These are phyloP conservation scores for Drosophila sturtevanti DNA, from an alignment of 1,140 invertebrate species.

Conservation along the genomic window DNA sequence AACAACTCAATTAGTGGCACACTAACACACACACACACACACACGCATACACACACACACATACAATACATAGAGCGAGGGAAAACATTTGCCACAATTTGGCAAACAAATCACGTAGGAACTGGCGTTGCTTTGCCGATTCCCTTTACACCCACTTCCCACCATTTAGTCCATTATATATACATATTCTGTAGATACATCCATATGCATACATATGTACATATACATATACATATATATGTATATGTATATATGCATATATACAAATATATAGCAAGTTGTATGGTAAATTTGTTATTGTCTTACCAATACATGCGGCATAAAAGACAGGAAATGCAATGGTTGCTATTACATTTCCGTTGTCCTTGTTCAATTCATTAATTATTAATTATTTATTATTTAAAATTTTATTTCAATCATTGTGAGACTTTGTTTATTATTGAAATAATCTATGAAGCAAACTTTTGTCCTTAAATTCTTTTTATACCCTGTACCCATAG, in stretches of 20 bases:
- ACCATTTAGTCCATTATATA: slow-evolving; percentile 6
- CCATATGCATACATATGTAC: background rate
- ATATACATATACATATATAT: background rate
- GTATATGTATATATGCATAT: background rate
- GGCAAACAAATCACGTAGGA: slow-evolving; percentile 76
- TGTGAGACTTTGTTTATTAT: too few species aligned
- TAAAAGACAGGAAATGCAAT: too few species aligned
- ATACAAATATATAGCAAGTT: background rate
- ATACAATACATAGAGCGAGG: background rate
- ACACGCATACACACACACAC: background rate
- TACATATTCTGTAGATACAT: too few species aligned
- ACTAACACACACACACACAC: slow-evolving; percentile 24
- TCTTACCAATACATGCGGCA: too few species aligned
- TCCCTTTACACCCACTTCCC: background rate
- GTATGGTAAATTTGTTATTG: background rate
- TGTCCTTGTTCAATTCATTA: too few species aligned
- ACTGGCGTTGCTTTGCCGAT: slow-evolving; percentile 35
- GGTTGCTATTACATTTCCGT: too few species aligned
- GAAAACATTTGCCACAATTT: slow-evolving; percentile 74
- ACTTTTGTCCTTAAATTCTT: too few species aligned
- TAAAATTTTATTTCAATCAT: too few species aligned
- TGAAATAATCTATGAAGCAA: too few species aligned
- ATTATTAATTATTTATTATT: too few species aligned
- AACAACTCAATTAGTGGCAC: slow-evolving; percentile 58
- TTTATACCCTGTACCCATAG: too few species aligned